Base-by-base conservation (phyloP, 1,140 invertebrate genomes). In the Parasteatoda tepidariorum region DNA sequence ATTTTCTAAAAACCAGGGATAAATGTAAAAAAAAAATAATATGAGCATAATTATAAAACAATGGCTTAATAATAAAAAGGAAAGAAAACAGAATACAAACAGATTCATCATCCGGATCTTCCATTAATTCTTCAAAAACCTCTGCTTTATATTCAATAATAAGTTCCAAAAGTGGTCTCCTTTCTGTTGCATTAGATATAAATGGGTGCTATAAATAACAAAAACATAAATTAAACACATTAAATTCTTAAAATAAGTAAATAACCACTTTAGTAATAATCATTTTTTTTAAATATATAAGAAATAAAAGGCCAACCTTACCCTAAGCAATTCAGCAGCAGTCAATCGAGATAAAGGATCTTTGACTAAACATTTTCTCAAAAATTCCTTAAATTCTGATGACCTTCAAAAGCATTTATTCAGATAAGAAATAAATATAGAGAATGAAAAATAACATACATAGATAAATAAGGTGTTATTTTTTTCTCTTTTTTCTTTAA, bases 121-220 rank as follows among this genome's bases (percentile, higher is more conserved):
- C 95, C 15, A 95, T 92, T 54, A 96, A 91, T 88, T 97, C 96
- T 88, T 98, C 97, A n/a, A 98, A 95, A 38, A 99, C 96, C 88
- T 99, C 97, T 31, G 97, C 97, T 87, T 97, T 95, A 89, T 97
- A 98, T 90, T 99, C 97, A 59, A 95, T 91, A 62, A 99, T 92
- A 38, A 99, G 91, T 88, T 98, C 96, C 62, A 94, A 90, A 33
- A 99, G 92, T 2, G 96, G 93, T 88, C 97, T 97, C 0, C 93
- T 92, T 89, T 97, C 95, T 82, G 95, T 90, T 28, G 92, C 92
- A 41, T 93, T 91, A 87, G 89, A 92, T 24, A 99, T 94, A 88
- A 99, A 99, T 41, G 94, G 92, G 91, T 97, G 96, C 90, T 84
- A 54, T 0, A 71, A 64, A 71, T 26, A 84, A 64, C 22, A 55